Evolutionary conservation across 2,888 invertebrate species (phyloP).

Genomic region (Chloroclysta siterata): DNA sequence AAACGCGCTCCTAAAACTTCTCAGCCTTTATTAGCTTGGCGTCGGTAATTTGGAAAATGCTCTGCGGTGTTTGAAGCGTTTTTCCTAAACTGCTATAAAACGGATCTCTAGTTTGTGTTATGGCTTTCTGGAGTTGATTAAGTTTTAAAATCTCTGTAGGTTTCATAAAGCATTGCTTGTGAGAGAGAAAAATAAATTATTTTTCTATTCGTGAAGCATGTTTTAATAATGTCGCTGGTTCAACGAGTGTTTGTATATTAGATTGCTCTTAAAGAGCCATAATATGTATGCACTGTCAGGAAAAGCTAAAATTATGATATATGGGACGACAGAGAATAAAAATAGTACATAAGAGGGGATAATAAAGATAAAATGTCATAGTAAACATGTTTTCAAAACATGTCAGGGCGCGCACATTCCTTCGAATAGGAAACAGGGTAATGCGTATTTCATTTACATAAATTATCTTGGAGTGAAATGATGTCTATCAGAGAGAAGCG

Average conservation of each 20-base stretch:
- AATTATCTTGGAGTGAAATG: conserved; percentile 73
- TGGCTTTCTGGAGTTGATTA: conserved; percentile 60
- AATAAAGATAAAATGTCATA: conserved; percentile 76
- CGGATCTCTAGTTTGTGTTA: conserved; percentile 57
- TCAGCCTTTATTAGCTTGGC: conserved; percentile 75
- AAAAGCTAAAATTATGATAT: conserved; percentile 65
- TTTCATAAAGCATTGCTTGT: conserved; percentile 41
- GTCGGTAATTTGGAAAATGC: conserved; percentile 70
- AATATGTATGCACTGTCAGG: conserved; percentile 54
- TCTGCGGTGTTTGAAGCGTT: conserved; percentile 59
- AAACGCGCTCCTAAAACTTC: conserved; percentile 79
- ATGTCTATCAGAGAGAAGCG: conserved; percentile 60
- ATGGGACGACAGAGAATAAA: conserved; percentile 50
- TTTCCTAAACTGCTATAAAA: conserved; percentile 61
- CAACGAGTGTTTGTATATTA: conserved; percentile 50
- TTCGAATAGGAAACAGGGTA: conserved; percentile 72
- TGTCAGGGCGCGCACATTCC: conserved; percentile 62
- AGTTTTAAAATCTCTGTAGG: conserved; percentile 59
- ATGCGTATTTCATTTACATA: conserved; percentile 82
- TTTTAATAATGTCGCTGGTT: conserved; percentile 51
- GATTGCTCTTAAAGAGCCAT: conserved; percentile 60
- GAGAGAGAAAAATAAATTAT: conserved; percentile 15
- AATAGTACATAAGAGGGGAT: conserved; percentile 67
- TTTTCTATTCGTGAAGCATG: conserved; percentile 43
- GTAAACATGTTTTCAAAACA: conserved; percentile 75